Evolutionary conservation across 2,113 vertebrate genomes (phyloP).

Genomic region (Elgaria multicarinata): DNA sequence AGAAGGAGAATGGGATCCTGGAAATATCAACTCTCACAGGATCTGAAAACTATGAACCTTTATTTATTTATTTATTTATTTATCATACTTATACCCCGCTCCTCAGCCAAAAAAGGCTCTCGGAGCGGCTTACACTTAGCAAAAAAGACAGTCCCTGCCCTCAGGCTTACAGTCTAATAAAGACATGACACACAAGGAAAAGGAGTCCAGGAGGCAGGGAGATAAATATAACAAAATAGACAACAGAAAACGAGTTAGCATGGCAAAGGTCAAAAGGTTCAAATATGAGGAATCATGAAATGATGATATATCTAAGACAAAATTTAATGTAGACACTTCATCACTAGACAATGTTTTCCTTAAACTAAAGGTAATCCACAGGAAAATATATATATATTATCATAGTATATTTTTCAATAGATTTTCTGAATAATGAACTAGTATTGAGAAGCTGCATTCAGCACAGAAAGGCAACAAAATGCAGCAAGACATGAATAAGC

Average conservation of each 20-base stretch:
- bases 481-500: neutral
- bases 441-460: neutral
- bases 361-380: neutral
- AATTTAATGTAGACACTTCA: neutral
- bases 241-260: neutral
- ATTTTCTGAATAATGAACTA: neutral
- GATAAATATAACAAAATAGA: neutral
- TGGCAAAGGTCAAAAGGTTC: neutral
- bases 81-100: no score
- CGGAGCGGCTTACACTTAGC: no score
- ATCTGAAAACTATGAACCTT: no score
- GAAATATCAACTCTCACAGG: constrained; percentile 11
- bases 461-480: neutral
- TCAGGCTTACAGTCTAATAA: no score
- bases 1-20: neutral
- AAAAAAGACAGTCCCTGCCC: no score
- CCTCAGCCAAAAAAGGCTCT: no score
- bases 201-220: no score
- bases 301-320: neutral
- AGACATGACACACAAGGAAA: no score
- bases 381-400: neutral
- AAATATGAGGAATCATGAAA: neutral
- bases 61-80: no score
- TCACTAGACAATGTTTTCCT: neutral
- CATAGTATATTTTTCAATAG: neutral